phyloP scores from a whole-genome alignment of 1,140 invertebrate genomes.

The Philopotamus ludificatus region DNA sequence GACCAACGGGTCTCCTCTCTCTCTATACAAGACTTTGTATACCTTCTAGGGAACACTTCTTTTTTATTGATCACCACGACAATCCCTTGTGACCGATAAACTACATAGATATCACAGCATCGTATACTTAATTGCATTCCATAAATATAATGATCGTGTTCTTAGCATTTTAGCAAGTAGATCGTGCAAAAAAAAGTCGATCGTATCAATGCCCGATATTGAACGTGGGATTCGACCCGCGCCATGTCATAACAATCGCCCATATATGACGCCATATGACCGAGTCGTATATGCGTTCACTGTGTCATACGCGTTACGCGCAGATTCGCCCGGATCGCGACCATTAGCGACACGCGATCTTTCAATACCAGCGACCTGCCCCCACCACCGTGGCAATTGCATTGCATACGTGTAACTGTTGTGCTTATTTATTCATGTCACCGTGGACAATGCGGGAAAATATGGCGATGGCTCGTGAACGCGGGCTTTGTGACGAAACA shows the following conservation, averaged over 20 bases:
- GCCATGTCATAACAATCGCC: too few relatives aligned
- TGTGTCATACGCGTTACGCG: constrained; percentile 13
- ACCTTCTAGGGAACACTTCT: not conserved
- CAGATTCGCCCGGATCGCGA: constrained; percentile 14
- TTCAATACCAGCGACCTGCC: constrained; percentile 6
- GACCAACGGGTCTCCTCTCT: not conserved
- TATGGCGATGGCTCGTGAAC: not conserved
- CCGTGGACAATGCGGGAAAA: not conserved
- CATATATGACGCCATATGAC: too few relatives aligned
- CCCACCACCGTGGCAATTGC: not conserved
- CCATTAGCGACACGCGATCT: constrained; percentile 22
- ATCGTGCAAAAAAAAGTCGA: too few relatives aligned
- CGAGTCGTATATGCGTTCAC: constrained; percentile 12
- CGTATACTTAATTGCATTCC: too few relatives aligned
- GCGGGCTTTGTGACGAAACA: too few relatives aligned
- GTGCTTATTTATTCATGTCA: not conserved
- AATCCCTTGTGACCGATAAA: not conserved
- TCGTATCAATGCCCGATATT: too few relatives aligned
- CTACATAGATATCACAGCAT: too few relatives aligned
- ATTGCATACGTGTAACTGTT: not conserved
- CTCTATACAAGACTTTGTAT: not conserved
- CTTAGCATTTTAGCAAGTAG: too few relatives aligned
- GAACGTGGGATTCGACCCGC: too few relatives aligned
- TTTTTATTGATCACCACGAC: not conserved
- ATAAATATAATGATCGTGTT: too few relatives aligned